Evolutionary conservation across 2,113 vertebrate genomes (phyloP).

Genomic region (Leptocoma aspasia): DNA sequence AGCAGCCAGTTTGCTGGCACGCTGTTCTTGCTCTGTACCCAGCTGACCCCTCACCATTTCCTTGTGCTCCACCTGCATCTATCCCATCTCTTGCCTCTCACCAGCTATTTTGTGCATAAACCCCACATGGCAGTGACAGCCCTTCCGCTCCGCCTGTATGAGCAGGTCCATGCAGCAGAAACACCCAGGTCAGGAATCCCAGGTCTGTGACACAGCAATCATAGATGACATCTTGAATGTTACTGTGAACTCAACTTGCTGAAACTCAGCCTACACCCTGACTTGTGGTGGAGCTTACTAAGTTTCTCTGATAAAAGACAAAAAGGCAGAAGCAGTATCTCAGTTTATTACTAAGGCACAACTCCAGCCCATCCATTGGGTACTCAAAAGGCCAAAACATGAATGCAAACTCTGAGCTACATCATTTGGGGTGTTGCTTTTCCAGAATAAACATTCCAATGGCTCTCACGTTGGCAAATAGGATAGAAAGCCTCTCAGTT

Average conservation of each 20-base stretch:
- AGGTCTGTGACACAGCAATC: not conserved
- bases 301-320: not conserved
- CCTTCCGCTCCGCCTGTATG: accelerated
- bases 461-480: accelerated
- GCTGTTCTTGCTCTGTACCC: not conserved
- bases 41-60: not conserved
- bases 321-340: not conserved
- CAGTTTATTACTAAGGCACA: not conserved
- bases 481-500: not conserved
- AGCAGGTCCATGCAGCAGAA: not conserved
- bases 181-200: not conserved
- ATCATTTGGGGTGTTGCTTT: not conserved
- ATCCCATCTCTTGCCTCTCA: not conserved
- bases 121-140: not conserved
- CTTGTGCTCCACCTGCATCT: not conserved
- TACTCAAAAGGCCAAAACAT: not conserved
- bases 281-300: not conserved
- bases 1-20: not conserved
- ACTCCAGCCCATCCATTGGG: not conserved
- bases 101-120: not conserved
- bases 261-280: not conserved
- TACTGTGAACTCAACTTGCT: not conserved
- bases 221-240: not conserved
- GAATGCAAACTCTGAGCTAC: not conserved
- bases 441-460: not conserved